Conservation (phyloP, 2,888 invertebrate genomes). For the Hemaris fuciformis region DNA sequence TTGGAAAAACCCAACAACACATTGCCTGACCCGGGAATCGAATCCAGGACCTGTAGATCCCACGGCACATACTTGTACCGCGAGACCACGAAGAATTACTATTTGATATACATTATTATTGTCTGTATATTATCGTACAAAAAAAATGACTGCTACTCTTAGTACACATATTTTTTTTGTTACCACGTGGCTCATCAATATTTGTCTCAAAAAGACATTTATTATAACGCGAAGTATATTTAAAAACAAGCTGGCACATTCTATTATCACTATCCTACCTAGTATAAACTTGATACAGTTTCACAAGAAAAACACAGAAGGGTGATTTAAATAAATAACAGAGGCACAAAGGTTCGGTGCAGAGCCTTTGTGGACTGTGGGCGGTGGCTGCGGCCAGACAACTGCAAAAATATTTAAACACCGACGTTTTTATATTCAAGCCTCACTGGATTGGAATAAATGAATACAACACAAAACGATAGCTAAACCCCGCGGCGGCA, state of each 20-base stretch:
- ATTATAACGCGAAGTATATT: too few relatives aligned
- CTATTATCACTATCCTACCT: neutral
- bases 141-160: too few relatives aligned
- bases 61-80: too few relatives aligned
- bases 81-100: too few relatives aligned
- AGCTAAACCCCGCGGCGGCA: neutral
- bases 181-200: too few relatives aligned
- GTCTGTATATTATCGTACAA: too few relatives aligned
- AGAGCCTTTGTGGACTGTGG: neutral
- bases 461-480: conserved; percentile 1
- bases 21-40: too few relatives aligned
- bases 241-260: neutral
- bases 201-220: too few relatives aligned
- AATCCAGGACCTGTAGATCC: too few relatives aligned
- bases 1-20: too few relatives aligned
- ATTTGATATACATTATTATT: too few relatives aligned
- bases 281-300: neutral
- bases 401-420: neutral
- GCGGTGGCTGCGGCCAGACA: neutral
- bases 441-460: neutral
- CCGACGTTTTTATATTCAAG: neutral
- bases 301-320: neutral
- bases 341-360: neutral
- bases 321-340: neutral
- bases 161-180: too few relatives aligned